These are phyloP conservation scores for Mustela lutreola DNA, from an alignment of 2,113 vertebrate species.

Conservation along the genomic window DNA sequence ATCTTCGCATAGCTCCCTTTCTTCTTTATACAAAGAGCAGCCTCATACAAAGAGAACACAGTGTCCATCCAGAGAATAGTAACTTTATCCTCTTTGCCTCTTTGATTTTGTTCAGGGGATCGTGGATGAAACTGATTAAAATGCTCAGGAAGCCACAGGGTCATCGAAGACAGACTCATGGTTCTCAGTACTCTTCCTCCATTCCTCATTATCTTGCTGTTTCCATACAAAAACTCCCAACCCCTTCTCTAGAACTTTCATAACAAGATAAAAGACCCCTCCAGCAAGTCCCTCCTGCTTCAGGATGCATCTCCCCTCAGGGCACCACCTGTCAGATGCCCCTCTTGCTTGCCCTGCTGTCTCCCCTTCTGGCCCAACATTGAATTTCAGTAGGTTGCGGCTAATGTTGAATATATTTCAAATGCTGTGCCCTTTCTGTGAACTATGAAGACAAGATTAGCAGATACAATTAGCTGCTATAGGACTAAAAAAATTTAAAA, in stretches of 20 bases:
- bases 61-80: background rate
- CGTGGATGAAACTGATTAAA: background rate
- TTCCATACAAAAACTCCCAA: background rate
- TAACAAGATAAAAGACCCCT: background rate
- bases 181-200: background rate
- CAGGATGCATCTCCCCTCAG: constrained; percentile 1
- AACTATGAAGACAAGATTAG: constrained; percentile 75
- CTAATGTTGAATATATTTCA: constrained; percentile 57
- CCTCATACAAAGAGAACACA: background rate
- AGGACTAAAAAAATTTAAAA: constrained; percentile 14
- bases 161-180: background rate
- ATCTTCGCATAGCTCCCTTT: background rate
- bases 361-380: background rate
- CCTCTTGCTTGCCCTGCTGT: background rate
- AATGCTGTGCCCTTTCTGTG: constrained; percentile 64
- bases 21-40: background rate
- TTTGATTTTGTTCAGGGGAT: background rate
- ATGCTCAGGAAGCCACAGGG: background rate
- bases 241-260: background rate
- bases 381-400: constrained; percentile 45
- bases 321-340: background rate
- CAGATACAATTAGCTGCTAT: constrained; percentile 69
- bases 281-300: background rate
- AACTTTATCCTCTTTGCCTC: background rate
- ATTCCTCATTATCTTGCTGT: background rate